Percentiles rank a stretch among this genome's conserved stretches.
Evolutionary conservation across 2,797 vertebrate species (phyloP).

Genomic region (Lagodon rhomboides): DNA sequence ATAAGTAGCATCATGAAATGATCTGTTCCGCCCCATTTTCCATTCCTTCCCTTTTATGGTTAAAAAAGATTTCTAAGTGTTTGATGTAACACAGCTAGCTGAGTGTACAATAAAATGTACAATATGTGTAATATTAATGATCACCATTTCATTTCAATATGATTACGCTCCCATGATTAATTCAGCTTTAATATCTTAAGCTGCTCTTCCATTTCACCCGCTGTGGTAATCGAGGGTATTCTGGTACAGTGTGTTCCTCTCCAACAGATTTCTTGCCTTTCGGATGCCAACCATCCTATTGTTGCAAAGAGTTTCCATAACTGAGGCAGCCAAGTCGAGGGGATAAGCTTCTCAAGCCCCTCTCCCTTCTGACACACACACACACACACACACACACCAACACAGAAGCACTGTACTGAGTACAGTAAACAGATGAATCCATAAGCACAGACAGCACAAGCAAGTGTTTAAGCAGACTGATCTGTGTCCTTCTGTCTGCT

Average conservation of each 20-base stretch:
- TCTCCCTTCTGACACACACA: constrained; percentile 31
- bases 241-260: constrained; percentile 17
- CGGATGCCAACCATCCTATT: constrained; percentile 46
- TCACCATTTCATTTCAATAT: constrained; percentile 27
- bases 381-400: constrained; percentile 9
- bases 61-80: neutral
- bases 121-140: constrained; percentile 14
- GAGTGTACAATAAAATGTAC: neutral
- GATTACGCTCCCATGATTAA: constrained; percentile 38
- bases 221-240: constrained; percentile 39
- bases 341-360: constrained; percentile 52
- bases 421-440: constrained; percentile 20
- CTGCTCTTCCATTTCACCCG: constrained; percentile 34
- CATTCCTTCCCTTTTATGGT: neutral
- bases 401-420: neutral
- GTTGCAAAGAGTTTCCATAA: constrained; percentile 45
- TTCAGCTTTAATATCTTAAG: constrained; percentile 49
- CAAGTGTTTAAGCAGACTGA: constrained; percentile 24
- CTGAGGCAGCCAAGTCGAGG: constrained; percentile 48
- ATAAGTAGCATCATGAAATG: too few relatives aligned
- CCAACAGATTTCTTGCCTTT: constrained; percentile 29
- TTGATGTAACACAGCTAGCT: neutral
- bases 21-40: too few relatives aligned
- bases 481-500: constrained; percentile 8
- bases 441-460: neutral